Evolutionary conservation across 1,140 invertebrate species (phyloP).

Genomic region (Tyrophagus putrescentiae): DNA sequence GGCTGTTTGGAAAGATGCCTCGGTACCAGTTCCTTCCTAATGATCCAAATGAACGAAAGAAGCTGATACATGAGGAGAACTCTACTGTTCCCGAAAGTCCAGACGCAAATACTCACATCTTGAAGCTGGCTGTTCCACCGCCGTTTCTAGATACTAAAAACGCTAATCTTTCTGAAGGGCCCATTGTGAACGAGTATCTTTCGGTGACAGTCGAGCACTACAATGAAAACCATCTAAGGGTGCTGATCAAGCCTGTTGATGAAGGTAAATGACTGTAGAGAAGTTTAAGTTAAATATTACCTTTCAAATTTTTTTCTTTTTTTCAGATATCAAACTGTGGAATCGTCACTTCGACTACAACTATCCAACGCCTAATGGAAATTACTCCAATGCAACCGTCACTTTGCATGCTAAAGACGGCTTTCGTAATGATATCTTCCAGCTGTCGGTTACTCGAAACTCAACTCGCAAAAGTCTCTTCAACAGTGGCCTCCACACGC

Average conservation of each 20-base stretch:
- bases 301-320: not conserved
- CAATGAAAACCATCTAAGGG: conserved; percentile 5
- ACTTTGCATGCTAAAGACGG: not conserved
- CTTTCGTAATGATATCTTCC: conserved; percentile 7
- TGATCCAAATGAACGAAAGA: not conserved
- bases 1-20: not conserved
- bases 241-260: not conserved
- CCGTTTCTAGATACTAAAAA: not conserved
- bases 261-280: not conserved
- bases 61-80: not conserved
- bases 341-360: not conserved
- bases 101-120: not conserved
- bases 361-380: not conserved
- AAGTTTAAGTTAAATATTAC: not conserved
- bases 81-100: not conserved
- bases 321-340: not conserved
- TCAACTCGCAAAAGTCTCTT: not conserved
- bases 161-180: not conserved
- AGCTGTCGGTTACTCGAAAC: not conserved
- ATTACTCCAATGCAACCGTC: not conserved
- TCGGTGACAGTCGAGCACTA: not conserved
- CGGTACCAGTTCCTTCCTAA: not conserved
- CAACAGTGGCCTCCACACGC: conserved; percentile 4
- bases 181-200: not conserved
- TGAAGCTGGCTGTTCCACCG: not conserved